Conservation (phyloP, 1,140 invertebrate genomes). For the Hylyphantes graminicola region DNA sequence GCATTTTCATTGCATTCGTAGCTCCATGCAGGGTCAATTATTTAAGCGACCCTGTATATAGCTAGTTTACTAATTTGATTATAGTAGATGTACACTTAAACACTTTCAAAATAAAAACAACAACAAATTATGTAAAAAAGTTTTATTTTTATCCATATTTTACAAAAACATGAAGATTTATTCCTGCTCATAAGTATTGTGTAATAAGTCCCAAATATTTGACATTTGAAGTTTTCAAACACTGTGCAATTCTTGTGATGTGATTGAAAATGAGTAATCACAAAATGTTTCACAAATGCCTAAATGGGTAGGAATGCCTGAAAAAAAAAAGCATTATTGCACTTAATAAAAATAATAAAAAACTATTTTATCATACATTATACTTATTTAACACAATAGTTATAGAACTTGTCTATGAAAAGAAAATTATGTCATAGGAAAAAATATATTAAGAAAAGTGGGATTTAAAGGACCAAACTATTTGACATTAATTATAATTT, state of each 20-base stretch:
- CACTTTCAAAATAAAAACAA: no score
- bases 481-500: no score
- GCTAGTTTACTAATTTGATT: no score
- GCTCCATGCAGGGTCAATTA: no score
- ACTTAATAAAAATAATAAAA: background rate
- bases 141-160: constrained; percentile 37
- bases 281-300: background rate
- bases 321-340: constrained; percentile 8
- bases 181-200: constrained; percentile 34
- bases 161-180: constrained; percentile 23
- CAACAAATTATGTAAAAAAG: constrained; percentile 1
- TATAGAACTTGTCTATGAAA: no score
- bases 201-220: constrained; percentile 24
- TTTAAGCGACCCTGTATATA: no score
- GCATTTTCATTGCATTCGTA: no score
- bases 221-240: constrained; percentile 22
- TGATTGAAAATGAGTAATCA: background rate
- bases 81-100: no score
- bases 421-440: no score
- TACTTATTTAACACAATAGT: no score
- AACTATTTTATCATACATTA: background rate
- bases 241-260: background rate
- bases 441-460: no score
- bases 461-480: no score
- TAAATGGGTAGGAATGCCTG: constrained; percentile 41